These are phyloP conservation scores for Ptychodera flava DNA, from an alignment of 35 echinoderm and acorn worm genomes.

Conservation along the genomic window DNA sequence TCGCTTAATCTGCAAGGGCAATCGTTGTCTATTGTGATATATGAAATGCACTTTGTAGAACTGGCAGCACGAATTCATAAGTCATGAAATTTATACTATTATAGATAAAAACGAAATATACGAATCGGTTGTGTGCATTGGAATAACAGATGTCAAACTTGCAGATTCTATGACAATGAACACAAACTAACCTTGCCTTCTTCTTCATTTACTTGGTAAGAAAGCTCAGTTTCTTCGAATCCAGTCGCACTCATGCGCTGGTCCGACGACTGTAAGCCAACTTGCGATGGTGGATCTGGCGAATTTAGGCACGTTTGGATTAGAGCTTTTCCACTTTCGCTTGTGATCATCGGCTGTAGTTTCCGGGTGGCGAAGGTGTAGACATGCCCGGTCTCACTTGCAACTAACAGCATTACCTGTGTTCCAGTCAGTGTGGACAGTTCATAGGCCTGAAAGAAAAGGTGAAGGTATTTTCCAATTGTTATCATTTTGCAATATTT, in stretches of 20 bases:
- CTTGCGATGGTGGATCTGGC: slow-evolving; percentile 67
- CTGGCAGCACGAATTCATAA: no score
- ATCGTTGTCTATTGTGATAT: no score
- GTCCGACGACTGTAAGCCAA: slow-evolving; percentile 41
- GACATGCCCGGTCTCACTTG: slow-evolving; percentile 97
- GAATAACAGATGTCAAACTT: no score
- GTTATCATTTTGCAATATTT: no score
- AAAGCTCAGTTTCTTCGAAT: slow-evolving; percentile 94
- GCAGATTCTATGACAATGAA: no score
- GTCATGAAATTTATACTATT: no score
- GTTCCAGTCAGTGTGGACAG: slow-evolving; percentile 96
- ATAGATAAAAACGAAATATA: no score
- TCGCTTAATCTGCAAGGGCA: no score
- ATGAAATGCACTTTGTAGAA: no score
- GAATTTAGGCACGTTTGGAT: slow-evolving; percentile 98
- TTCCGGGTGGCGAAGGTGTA: slow-evolving; percentile 98
- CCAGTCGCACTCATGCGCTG: slow-evolving; percentile 97
- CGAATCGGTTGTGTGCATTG: no score
- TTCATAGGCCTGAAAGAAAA: slow-evolving; percentile 78
- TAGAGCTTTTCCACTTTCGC: slow-evolving; percentile 94
- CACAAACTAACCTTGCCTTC: slow-evolving; percentile 29
- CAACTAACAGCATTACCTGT: slow-evolving; percentile 95
- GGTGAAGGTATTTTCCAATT: no score
- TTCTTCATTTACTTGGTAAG: slow-evolving; percentile 80
- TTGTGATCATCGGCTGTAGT: slow-evolving; percentile 98